These are phyloP conservation scores for Malachius bipustulatus DNA, from an alignment of 2,888 invertebrate genomes.

Conservation along the genomic window DNA sequence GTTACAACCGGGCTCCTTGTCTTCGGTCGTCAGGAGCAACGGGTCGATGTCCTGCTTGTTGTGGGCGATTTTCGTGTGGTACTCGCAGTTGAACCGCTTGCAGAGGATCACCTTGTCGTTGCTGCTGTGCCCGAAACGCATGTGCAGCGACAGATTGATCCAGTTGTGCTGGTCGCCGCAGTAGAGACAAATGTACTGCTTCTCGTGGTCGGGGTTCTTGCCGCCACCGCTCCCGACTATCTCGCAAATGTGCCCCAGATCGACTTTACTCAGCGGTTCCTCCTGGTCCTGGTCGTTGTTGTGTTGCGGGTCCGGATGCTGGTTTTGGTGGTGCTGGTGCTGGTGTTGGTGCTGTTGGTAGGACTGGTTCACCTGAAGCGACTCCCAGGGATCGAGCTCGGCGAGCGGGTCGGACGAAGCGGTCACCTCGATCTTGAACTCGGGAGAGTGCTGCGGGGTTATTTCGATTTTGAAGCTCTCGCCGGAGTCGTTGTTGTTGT, in stretches of 20 bases:
- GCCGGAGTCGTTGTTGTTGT: too few species aligned
- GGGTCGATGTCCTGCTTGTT: neutral
- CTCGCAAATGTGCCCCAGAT: conserved; percentile 2
- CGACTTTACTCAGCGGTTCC: neutral
- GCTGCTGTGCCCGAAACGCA: neutral
- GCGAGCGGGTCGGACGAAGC: too few species aligned
- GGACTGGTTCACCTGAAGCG: too few species aligned
- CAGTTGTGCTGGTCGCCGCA: neutral
- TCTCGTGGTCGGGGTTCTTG: neutral
- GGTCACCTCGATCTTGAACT: too few species aligned
- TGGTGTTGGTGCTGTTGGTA: neutral
- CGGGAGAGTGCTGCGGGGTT: too few species aligned
- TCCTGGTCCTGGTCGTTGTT: neutral
- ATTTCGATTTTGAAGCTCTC: too few species aligned
- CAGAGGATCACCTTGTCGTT: neutral
- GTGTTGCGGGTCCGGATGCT: neutral
- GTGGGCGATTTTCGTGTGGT: too few species aligned
- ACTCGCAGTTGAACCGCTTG: conserved; percentile 1
- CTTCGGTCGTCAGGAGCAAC: neutral
- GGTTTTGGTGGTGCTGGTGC: neutral
- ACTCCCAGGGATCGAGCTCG: neutral
- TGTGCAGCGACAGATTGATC: neutral
- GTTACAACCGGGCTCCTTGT: too few species aligned
- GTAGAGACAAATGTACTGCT: conserved; percentile 3
- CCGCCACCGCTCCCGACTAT: neutral